Evolutionary conservation across 1,140 invertebrate genomes (phyloP).

Genomic region (Geopemphigus sp.): DNA sequence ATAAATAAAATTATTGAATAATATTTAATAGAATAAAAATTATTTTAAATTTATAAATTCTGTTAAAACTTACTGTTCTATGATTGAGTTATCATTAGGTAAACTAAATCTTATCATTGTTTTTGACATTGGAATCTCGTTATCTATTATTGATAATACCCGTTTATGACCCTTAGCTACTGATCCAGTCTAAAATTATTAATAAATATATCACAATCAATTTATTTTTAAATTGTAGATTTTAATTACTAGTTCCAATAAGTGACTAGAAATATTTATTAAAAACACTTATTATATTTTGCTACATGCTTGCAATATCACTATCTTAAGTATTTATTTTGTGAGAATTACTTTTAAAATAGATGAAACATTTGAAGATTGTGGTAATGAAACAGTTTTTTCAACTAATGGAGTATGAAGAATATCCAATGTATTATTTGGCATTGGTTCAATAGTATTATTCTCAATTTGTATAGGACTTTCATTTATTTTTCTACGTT

Average conservation of each 20-base stretch:
- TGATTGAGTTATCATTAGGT: neutral
- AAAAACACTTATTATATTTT: no score
- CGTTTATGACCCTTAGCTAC: neutral
- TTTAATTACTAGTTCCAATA: no score
- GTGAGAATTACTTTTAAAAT: constrained; percentile 23
- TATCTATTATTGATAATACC: neutral
- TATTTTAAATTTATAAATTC: no score
- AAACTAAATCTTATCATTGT: constrained; percentile 28
- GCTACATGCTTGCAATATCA: no score
- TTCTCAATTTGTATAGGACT: neutral
- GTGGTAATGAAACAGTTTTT: neutral
- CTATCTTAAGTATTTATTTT: no score
- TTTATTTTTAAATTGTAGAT: no score
- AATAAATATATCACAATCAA: neutral
- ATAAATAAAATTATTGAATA: no score
- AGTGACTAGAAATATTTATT: no score
- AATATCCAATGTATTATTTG: constrained; percentile 16
- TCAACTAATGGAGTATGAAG: constrained; percentile 37
- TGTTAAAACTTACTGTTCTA: neutral
- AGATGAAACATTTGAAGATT: neutral
- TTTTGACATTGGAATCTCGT: neutral
- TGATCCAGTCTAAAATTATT: constrained; percentile 10
- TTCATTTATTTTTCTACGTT: constrained; percentile 28
- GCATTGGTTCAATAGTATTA: neutral
- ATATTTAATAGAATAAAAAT: no score